Evolutionary conservation across 2,888 invertebrate genomes (phyloP), one percentile per base, ranked within the genome.

Genomic region (Nymphalis urticae): DNA sequence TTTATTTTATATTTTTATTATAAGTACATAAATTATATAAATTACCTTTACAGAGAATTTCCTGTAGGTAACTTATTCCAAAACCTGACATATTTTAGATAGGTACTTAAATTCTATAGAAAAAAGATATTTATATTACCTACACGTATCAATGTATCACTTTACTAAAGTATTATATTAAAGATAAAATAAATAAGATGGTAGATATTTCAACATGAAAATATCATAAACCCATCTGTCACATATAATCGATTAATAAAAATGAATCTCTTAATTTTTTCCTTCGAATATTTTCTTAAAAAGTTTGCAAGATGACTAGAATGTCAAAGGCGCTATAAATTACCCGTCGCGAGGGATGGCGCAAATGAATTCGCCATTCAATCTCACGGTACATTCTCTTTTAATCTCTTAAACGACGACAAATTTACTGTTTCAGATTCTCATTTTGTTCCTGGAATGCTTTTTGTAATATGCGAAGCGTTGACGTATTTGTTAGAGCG

Each of bases 351-450:
- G 77, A 75, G 76, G 79, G 76, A 75, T 81, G 83, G 82, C 81
- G 84, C 83, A 84, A 86, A 89, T 85, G 82, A 87, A 89, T 87
- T 86, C 82, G 82, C 87, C 82, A 82, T 89, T 87, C 89, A 89
- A 90, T 91, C 85, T 89, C 86, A 89, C 87, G 87, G 85, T 87
- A 88, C 88, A 89, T 87, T 89, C 86, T 87, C 87, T 88, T 89
- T 88, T 89, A 90, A 90, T 89, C 88, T 88, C 78, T 87, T 83
- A 85, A 88, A 87, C 85, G 88, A 85, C 87, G 89, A 87, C 88
- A 87, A 88, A 90, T 90, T 88, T 89, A 89, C 86, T 88, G 87
- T 81, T 84, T 82, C 83, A 85, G 83, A 85, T 85, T 87, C 86
- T 85, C 80, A 84, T 88, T 87, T 85, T 84, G 84, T 83, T 79